phyloP scores from a whole-genome alignment of 2,797 vertebrate genomes.

The Pantherophis alleghaniensis region DNA sequence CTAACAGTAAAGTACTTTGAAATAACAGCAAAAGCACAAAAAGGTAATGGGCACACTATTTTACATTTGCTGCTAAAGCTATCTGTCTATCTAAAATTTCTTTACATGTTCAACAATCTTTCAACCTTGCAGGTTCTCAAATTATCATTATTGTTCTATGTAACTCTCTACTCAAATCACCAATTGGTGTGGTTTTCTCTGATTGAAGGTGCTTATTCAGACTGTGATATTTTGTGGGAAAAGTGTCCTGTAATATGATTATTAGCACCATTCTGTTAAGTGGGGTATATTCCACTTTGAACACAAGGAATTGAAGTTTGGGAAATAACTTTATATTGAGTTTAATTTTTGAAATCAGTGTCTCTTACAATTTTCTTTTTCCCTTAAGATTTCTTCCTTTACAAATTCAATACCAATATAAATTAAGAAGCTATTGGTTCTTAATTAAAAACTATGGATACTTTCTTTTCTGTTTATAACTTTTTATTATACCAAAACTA shows the following conservation, averaged over 20 bases:
- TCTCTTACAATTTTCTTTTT: neutral
- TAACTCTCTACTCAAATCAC: neutral
- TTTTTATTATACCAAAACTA: neutral
- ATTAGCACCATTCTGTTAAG: neutral
- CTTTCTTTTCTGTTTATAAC: neutral
- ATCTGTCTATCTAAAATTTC: neutral
- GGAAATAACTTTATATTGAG: neutral
- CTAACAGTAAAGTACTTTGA: conserved; percentile 97
- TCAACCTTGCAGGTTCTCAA: neutral
- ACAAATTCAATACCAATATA: neutral
- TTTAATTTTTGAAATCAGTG: neutral
- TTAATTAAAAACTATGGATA: neutral
- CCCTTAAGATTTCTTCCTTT: neutral
- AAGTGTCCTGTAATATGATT: neutral
- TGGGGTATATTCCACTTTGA: neutral
- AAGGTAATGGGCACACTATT: conserved; percentile 77
- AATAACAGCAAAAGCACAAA: conserved; percentile 92
- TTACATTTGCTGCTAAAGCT: neutral
- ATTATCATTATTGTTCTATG: neutral
- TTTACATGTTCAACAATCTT: neutral
- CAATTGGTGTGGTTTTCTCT: neutral
- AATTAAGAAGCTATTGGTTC: neutral
- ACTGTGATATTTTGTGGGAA: neutral
- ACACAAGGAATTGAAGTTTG: neutral
- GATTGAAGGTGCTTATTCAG: neutral